Evolutionary conservation across 2,113 vertebrate species (phyloP).

Genomic region (Nothoprocta pentlandii): DNA sequence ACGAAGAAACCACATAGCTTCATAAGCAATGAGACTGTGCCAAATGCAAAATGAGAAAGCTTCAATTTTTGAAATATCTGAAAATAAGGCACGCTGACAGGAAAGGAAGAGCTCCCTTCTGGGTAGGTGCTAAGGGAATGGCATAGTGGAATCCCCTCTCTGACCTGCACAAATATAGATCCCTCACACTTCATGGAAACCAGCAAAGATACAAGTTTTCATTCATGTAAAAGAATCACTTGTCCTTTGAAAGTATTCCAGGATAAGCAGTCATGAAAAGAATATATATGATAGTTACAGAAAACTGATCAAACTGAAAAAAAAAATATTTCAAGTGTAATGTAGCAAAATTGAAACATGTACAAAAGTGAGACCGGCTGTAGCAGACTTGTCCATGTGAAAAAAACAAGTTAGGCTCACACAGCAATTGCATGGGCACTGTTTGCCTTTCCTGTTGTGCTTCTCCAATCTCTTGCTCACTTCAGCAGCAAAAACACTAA

Average conservation of each 20-base stretch:
- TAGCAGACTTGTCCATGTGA: not conserved
- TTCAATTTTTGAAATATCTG: not conserved
- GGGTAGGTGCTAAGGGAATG: not conserved
- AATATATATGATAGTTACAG: not conserved
- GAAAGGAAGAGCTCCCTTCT: not conserved
- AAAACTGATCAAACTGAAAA: not conserved
- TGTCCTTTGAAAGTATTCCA: not conserved
- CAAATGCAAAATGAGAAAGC: not conserved
- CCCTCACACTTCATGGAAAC: not conserved
- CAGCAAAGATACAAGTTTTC: not conserved
- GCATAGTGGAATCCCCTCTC: not conserved
- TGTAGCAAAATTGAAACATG: not conserved
- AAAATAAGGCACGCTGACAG: not conserved
- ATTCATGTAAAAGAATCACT: not conserved
- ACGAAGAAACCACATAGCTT: too few relatives aligned
- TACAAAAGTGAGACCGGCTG: not conserved
- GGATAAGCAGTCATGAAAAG: not conserved
- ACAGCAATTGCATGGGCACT: not conserved
- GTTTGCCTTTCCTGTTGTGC: not conserved
- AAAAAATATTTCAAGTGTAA: not conserved
- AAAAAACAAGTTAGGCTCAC: not conserved
- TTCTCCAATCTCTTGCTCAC: not conserved
- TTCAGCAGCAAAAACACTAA: not conserved
- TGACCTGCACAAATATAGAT: not conserved
- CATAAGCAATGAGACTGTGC: not conserved